Base-by-base conservation (phyloP, 2,113 vertebrate species). In the Petrocephalus zakoni region DNA sequence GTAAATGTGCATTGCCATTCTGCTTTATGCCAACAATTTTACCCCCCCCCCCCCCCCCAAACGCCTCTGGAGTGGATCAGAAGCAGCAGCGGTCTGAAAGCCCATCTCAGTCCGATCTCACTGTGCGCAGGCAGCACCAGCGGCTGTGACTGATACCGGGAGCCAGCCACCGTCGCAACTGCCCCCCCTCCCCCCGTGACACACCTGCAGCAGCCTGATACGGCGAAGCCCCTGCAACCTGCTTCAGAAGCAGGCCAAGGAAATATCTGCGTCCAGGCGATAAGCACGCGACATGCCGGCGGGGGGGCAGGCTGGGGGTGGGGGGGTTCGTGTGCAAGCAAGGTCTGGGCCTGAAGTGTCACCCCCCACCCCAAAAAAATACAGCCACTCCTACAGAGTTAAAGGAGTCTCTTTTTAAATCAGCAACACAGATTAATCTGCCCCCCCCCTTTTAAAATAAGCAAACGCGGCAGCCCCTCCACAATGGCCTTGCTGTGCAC, bases 391-490 rank as follows among this genome's bases (percentile, higher is more conserved):
- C 84, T 52, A 34, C 21, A 25, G 11, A 68, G 22, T 47, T 72
- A 51, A 3, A 25, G 53, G 53, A 9, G 7, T 17, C 22, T 47
- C 86, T 13, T 34, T 68, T 88, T 85, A 29, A 82, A 58, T 88
- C 25, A 19, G 55, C 2, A 19, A 85, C 19, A 42, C 37, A 85
- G 88, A 84, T 85, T 89, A 85, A 89, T 88, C 78, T 55, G 68
- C 19, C 29, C n/a, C 17, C 64, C 25, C 47, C 86, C 25, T 29
- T 78, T 88, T 89, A 81, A 87, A 64, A 34, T 83, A 58, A 42
- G 82, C 55, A 42, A 85, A 64, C 37, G 87, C 49, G 25, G 51
- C 37, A 2, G 37, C 49, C 22, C 13, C 37, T 42, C 25, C 42
- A 84, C 53, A 88, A 34, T 82, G 47, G 34, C 21, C 21, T 6